Base-by-base conservation (phyloP, 2,888 invertebrate species). In the Syritta pipiens region DNA sequence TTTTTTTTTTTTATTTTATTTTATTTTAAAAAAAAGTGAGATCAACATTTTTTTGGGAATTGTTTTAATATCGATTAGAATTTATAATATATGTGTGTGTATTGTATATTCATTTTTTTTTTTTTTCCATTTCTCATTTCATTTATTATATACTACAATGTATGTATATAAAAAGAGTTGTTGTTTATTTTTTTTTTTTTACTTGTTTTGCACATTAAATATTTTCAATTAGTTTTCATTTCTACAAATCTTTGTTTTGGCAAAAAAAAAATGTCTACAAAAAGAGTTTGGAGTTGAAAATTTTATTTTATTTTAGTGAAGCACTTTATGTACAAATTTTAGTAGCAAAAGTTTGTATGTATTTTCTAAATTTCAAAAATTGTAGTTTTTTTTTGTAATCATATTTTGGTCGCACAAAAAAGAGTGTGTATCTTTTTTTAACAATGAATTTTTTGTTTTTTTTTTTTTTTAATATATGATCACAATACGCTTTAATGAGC, bases 21-120 rank as follows among this genome's bases (percentile, higher is more conserved):
- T 59, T 40, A 42, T 40, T 49, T 28, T 53, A 53, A 67, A 71
- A 86, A 85, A 85, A 84, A 85, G 85, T 85, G 88, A 87, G 87
- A 87, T 87, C 87, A 88, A 85, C 86, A 85, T 85, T 86, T 88
- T 87, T 88, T 87, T 87, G 88, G 88, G 87, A 88, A 87, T 88
- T 87, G 87, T 87, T 87, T 87, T 85, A 83, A 75, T 83, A 76
- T 81, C 65, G 69, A 77, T 81, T 72, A 62, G 76, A 75, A 79
- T 81, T 81, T 81, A 51, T 81, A 55, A 30, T 65, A 46, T 63
- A 60, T 67, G 42, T 60, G 17, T 35, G 35, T 37, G 37, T 37
- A 37, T 48, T 65, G 22, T 53, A 22, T 37, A 49, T 62, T 49
- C 57, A 35, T 55, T 30, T 35, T 10, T 28, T 51, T 69, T 69